A percentile compares a stretch with the other conserved stretches of the same genome.
Evolutionary conservation across 2,797 vertebrate species (phyloP).

Genomic region (Sebastes reedi): DNA sequence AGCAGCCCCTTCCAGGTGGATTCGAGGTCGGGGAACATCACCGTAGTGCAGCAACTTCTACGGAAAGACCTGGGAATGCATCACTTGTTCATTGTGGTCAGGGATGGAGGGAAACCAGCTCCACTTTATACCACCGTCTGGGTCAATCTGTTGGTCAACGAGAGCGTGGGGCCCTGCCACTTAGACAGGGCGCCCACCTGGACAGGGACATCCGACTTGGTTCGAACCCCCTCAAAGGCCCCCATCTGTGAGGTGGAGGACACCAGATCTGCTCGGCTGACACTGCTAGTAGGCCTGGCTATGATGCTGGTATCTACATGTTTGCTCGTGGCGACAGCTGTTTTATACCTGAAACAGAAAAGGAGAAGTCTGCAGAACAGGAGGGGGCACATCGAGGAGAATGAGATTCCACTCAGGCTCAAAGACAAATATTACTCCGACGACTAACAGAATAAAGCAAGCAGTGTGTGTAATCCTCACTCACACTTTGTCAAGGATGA

Average conservation of each 20-base stretch:
- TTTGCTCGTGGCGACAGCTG: slow-evolving; percentile 60
- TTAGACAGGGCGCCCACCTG: slow-evolving; percentile 71
- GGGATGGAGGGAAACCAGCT: slow-evolving; percentile 80
- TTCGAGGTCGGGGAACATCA: slow-evolving; percentile 80
- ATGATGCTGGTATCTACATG: slow-evolving; percentile 70
- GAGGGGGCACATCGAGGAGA: slow-evolving; percentile 40
- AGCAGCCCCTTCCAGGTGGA: slow-evolving; percentile 80
- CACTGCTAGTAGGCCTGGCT: slow-evolving; percentile 63
- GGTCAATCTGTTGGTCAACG: slow-evolving; percentile 84
- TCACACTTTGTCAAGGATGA: slow-evolving; percentile 44
- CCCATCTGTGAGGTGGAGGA: slow-evolving; percentile 50
- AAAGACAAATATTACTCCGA: slow-evolving; percentile 69
- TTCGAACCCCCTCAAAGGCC: slow-evolving; percentile 41
- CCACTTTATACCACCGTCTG: slow-evolving; percentile 82
- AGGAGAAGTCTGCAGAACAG: slow-evolving; percentile 30
- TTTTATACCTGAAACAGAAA: slow-evolving; percentile 69
- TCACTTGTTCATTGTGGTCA: slow-evolving; percentile 81
- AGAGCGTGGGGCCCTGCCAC: slow-evolving; percentile 73
- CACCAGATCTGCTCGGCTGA: slow-evolving; percentile 40
- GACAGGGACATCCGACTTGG: slow-evolving; percentile 48
- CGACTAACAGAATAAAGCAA: slow-evolving; percentile 61
- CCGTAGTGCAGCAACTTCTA: slow-evolving; percentile 68
- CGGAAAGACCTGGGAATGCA: slow-evolving; percentile 79
- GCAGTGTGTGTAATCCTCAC: slow-evolving; percentile 37
- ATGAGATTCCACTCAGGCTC: slow-evolving; percentile 70